These are phyloP conservation scores for Eleutherodactylus coqui DNA, from an alignment of 2,797 vertebrate genomes.

Conservation along the genomic window DNA sequence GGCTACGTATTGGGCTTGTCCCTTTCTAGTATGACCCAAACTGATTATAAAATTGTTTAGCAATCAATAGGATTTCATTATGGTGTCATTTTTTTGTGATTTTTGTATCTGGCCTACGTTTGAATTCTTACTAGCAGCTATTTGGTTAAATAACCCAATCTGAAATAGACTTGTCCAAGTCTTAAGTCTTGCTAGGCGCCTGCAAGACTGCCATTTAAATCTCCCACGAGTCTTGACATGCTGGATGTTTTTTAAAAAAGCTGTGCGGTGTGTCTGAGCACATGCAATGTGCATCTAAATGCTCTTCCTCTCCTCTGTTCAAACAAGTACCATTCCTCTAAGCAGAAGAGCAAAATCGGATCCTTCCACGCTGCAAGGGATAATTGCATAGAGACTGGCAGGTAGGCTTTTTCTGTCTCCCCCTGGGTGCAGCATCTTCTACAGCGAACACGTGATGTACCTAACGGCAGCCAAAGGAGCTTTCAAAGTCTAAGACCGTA, in stretches of 20 bases:
- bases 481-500: constrained; percentile 75
- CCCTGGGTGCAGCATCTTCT: constrained; percentile 52
- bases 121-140: not conserved
- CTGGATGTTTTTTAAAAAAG: constrained; percentile 56
- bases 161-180: constrained; percentile 55
- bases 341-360: constrained; percentile 49
- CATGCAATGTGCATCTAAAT: constrained; percentile 59
- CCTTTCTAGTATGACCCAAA: not conserved
- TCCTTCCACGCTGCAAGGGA: constrained; percentile 45
- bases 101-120: not conserved
- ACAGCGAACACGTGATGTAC: constrained; percentile 70
- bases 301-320: constrained; percentile 59
- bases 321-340: constrained; percentile 56
- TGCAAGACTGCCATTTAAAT: constrained; percentile 61
- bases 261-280: constrained; percentile 42
- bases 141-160: constrained; percentile 38
- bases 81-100: not conserved
- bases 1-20: not conserved
- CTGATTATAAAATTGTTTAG: not conserved
- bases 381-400: constrained; percentile 57
- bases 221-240: constrained; percentile 60
- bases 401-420: constrained; percentile 47
- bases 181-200: constrained; percentile 50
- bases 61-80: not conserved
- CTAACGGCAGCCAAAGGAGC: constrained; percentile 72